Evolutionary conservation across 2,797 vertebrate species (phyloP).

Genomic region (Scarus forsteni): DNA sequence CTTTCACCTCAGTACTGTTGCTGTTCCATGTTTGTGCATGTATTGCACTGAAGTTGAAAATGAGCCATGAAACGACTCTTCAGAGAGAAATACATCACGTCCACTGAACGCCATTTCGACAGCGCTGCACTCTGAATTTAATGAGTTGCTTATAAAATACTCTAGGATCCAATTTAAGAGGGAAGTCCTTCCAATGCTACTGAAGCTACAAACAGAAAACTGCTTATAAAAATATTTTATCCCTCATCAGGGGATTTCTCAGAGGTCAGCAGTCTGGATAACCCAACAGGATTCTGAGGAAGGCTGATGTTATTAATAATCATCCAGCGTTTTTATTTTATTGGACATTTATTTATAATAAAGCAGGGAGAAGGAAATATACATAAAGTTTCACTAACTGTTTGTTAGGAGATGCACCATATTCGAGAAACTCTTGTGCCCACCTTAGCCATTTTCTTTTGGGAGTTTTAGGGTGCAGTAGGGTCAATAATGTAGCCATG

Average conservation of each 20-base stretch:
- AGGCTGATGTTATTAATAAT: not conserved
- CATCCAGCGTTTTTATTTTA: not conserved
- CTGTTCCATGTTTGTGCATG: conserved; percentile 17
- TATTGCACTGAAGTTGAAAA: conserved; percentile 30
- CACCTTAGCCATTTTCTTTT: too few species aligned
- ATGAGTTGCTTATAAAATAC: conserved; percentile 20
- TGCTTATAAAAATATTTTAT: not conserved
- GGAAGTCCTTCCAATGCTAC: conserved; percentile 21
- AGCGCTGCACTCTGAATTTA: conserved; percentile 14
- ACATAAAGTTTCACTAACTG: not conserved
- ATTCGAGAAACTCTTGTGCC: too few species aligned
- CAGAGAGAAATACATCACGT: conserved; percentile 19
- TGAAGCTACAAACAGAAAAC: conserved; percentile 9
- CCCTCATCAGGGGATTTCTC: conserved; percentile 12
- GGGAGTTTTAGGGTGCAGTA: too few species aligned
- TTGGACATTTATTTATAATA: not conserved
- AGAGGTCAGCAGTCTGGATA: not conserved
- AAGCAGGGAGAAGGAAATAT: not conserved
- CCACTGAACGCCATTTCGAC: conserved; percentile 11
- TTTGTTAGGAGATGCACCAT: not conserved
- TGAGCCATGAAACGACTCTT: conserved; percentile 28
- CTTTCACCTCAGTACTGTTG: not conserved
- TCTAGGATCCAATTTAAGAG: conserved; percentile 6
- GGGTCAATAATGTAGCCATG: too few species aligned
- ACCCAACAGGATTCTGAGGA: not conserved